Evolutionary conservation across 2,888 invertebrate genomes (phyloP).

Genomic region (Lasioglossum oenotherae): DNA sequence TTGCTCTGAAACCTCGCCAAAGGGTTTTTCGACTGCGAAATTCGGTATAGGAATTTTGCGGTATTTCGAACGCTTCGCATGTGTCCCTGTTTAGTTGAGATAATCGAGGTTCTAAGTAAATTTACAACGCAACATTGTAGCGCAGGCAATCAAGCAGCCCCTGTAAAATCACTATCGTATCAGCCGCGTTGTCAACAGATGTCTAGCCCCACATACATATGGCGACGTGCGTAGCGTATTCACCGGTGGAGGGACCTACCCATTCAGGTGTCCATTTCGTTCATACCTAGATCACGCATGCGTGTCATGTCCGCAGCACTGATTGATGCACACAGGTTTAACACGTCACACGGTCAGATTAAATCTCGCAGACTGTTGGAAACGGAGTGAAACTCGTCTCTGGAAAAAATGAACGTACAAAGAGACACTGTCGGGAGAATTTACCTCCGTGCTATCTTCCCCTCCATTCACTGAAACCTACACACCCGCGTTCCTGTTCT

Average conservation of each 20-base stretch:
- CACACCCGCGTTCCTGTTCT: too few species aligned
- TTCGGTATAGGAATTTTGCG: too few species aligned
- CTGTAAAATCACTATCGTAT: not conserved
- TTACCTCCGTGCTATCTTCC: not conserved
- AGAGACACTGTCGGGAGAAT: too few species aligned
- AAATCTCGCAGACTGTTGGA: not conserved
- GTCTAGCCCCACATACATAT: not conserved
- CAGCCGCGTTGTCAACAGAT: not conserved
- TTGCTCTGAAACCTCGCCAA: too few species aligned
- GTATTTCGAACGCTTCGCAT: too few species aligned
- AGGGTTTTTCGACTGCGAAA: too few species aligned
- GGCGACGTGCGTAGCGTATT: slow-evolving; percentile 7
- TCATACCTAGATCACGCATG: slow-evolving; percentile 37
- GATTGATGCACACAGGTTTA: not conserved
- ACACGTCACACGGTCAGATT: not conserved
- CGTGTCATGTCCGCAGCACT: not conserved
- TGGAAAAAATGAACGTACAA: not conserved
- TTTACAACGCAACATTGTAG: not conserved
- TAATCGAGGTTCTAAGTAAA: too few species aligned
- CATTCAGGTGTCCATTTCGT: slow-evolving; percentile 30
- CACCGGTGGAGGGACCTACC: slow-evolving; percentile 8
- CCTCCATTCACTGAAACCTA: not conserved
- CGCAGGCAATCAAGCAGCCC: not conserved
- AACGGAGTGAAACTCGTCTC: not conserved
- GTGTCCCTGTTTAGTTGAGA: too few species aligned